Evolutionary conservation across 1,140 invertebrate genomes (phyloP).

Genomic region (Stegodyphus mimosarum): DNA sequence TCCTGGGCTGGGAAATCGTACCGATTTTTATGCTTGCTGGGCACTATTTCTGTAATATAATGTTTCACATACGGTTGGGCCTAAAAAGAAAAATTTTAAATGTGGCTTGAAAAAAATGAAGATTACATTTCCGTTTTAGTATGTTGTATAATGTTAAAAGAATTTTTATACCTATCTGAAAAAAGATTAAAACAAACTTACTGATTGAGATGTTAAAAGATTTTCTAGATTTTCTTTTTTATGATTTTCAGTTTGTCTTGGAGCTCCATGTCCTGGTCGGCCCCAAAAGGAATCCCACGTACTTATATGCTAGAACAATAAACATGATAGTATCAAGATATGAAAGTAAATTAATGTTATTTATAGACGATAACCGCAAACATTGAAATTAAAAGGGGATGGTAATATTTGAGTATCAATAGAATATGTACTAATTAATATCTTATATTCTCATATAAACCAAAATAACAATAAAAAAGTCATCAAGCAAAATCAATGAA

Average conservation of each 20-base stretch:
- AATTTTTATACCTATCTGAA: background rate
- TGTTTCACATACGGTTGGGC: conserved; percentile 47
- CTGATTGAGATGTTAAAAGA: conserved; percentile 31
- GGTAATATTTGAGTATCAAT: background rate
- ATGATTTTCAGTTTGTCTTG: conserved; percentile 48
- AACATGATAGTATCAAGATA: background rate
- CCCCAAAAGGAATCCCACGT: conserved; percentile 63
- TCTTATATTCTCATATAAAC: background rate
- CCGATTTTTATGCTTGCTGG: conserved; percentile 57
- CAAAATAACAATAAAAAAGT: too few relatives aligned
- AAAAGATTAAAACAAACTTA: conserved; percentile 12
- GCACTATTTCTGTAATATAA: conserved; percentile 48
- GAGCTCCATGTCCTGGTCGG: conserved; percentile 62
- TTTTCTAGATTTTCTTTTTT: conserved; percentile 61
- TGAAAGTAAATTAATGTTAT: background rate
- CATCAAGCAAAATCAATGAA: too few relatives aligned
- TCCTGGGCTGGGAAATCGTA: conserved; percentile 44
- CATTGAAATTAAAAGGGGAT: background rate
- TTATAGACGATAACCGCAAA: background rate
- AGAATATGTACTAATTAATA: background rate
- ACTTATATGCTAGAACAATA: conserved; percentile 51
- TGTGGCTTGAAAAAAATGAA: too few relatives aligned
- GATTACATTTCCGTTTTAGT: too few relatives aligned
- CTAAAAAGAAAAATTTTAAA: background rate
- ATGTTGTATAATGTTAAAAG: too few relatives aligned